Evolutionary conservation across 2,113 vertebrate species (phyloP).

Genomic region (Carassius auratus): DNA sequence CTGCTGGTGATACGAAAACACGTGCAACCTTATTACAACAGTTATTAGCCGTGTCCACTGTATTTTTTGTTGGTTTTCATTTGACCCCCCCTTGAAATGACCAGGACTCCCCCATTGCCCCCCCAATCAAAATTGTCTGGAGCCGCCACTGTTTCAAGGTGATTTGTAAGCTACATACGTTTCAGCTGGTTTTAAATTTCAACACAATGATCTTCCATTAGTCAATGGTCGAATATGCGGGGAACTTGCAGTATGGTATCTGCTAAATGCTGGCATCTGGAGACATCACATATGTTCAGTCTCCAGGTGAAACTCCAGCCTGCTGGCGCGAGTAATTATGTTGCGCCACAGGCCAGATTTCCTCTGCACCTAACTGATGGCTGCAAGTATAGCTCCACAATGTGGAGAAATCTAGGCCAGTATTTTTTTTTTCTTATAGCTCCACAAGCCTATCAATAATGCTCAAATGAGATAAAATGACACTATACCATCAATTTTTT

Average conservation of each 20-base stretch:
- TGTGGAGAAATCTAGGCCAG: not conserved
- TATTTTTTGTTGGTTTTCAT: too few relatives aligned
- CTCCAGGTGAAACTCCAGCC: slow-evolving; percentile 61
- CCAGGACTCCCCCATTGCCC: too few relatives aligned
- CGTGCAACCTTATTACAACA: too few relatives aligned
- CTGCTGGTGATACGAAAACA: too few relatives aligned
- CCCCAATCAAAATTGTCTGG: too few relatives aligned
- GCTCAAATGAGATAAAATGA: not conserved
- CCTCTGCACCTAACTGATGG: slow-evolving; percentile 46
- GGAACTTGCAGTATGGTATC: slow-evolving; percentile 1
- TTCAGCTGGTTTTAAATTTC: not conserved
- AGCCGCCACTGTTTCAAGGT: too few relatives aligned
- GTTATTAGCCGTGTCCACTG: too few relatives aligned
- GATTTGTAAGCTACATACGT: not conserved
- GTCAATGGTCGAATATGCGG: not conserved
- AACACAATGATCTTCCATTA: not conserved
- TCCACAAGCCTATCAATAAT: not conserved
- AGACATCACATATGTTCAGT: slow-evolving; percentile 42
- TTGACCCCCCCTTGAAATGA: too few relatives aligned
- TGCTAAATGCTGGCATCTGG: slow-evolving; percentile 36
- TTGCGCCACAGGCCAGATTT: slow-evolving; percentile 45
- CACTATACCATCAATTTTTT: not conserved
- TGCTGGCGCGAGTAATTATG: slow-evolving; percentile 39
- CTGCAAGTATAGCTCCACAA: not conserved
- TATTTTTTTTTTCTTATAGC: not conserved